Evolutionary conservation across 2,888 invertebrate species (phyloP).

Genomic region (Myathropa florea): DNA sequence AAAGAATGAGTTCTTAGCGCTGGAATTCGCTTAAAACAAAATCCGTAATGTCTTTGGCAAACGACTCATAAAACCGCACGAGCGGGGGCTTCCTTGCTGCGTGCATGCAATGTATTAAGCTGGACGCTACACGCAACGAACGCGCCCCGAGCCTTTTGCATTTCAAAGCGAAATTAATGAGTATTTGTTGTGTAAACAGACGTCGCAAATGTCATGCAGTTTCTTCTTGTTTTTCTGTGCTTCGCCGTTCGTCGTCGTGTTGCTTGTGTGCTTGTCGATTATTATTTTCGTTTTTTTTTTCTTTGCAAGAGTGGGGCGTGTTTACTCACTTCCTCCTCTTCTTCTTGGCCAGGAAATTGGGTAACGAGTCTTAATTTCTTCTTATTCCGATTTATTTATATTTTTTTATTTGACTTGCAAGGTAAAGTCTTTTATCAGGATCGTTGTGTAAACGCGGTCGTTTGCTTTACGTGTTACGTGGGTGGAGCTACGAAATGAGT

Average conservation of each 20-base stretch:
- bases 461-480: neutral
- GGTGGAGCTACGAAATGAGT: neutral
- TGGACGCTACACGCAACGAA: neutral
- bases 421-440: neutral
- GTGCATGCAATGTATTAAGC: neutral
- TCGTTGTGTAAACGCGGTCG: neutral
- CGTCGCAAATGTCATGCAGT: conserved; percentile 44
- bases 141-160: neutral
- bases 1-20: neutral
- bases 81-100: neutral
- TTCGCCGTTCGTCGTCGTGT: too few relatives aligned
- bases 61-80: neutral
- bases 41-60: neutral
- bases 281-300: neutral
- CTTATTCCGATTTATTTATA: neutral
- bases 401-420: neutral
- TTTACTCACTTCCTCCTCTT: neutral
- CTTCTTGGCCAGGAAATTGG: neutral
- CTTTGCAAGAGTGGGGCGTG: neutral
- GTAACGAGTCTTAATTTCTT: neutral
- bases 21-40: conserved; percentile 6
- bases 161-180: conserved; percentile 22
- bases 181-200: conserved; percentile 51
- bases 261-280: neutral
- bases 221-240: neutral